Percentiles rank a stretch among this genome's conserved stretches.
Conservation (phyloP, 2,888 invertebrate genomes). For the Macrophya alboannulata region DNA sequence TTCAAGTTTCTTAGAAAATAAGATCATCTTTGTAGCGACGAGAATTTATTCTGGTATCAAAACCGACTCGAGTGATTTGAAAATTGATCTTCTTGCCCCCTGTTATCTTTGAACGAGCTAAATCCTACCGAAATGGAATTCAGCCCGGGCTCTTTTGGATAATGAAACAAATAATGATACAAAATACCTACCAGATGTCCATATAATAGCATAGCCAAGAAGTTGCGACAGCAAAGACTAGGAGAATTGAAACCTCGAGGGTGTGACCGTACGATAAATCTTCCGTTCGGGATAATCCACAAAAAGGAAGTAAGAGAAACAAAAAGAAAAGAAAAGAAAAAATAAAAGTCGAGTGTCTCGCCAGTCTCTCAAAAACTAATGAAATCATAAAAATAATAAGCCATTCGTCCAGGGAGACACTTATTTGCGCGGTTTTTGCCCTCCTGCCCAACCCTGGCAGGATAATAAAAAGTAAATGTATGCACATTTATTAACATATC, state of each 20-base stretch:
- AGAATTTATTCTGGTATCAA: neutral
- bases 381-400: slow-evolving; percentile 52
- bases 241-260: slow-evolving; percentile 12
- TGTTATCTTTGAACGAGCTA: neutral
- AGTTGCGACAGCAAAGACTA: slow-evolving; percentile 7
- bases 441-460: neutral
- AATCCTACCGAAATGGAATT: neutral
- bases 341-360: neutral
- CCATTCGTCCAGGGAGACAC: slow-evolving; percentile 14
- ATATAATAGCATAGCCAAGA: slow-evolving; percentile 5
- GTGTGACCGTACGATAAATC: slow-evolving; percentile 43
- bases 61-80: neutral
- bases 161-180: neutral
- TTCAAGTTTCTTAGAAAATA: slow-evolving; percentile 5
- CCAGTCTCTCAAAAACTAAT: slow-evolving; percentile 43
- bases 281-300: slow-evolving; percentile 34
- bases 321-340: neutral
- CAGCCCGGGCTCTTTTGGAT: neutral
- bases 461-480: slow-evolving; percentile 24
- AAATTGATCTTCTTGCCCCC: neutral
- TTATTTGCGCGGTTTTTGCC: slow-evolving; percentile 27
- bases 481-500: slow-evolving; percentile 22
- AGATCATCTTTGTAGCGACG: neutral
- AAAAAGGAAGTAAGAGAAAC: neutral
- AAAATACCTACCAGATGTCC: slow-evolving; percentile 17